Evolutionary conservation across 1,140 invertebrate species (phyloP), one percentile per base, ranked within the genome.

Genomic region (Drosophila virilis): DNA sequence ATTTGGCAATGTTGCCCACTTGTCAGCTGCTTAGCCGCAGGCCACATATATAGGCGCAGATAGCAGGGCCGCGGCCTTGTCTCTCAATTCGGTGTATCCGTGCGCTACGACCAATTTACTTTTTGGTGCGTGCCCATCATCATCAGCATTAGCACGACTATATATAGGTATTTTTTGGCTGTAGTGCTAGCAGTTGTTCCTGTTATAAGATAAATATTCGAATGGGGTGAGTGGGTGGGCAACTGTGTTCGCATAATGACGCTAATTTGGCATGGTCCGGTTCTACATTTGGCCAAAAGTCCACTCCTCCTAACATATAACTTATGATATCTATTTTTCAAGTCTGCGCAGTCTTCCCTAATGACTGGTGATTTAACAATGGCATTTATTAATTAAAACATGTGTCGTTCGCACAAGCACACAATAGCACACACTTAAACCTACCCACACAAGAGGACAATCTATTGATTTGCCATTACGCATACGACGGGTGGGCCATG

Each of bases 351-450:
- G 46, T 76, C 50, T 73, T 48, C 17, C 60, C 65, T 82, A 82
- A 88, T 82, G 83, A 65, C 79, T 70, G 68, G 71, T 82, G 83
- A 86, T 86, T 88, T 88, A 84, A 86, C 82, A 86, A 88, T 88
- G 82, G 83, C 75, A 86, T 86, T 88, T 86, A 86, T 86, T 86
- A 86, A 86, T 86, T 86, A 83, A 88, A 86, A 88, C 82, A 86
- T 88, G 76, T 86, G 83, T 86, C 79, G 65, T 71, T 77, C 68
- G 65, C 76, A 88, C 83, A 64, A 61, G 68, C 57, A 55, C 60
- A 64, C 58, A 59, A 51, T 74, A 57, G 55, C 62, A 67, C 13
- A 54, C 69, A 57, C 38, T 55, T 7, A 33, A 38, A 54, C 15
- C 55, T 35, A 46, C 8, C 15, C 13, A 28, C 17, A 15, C n/a